phyloP scores from a whole-genome alignment of 2,888 invertebrate genomes.

The Cryptocephalus moraei region DNA sequence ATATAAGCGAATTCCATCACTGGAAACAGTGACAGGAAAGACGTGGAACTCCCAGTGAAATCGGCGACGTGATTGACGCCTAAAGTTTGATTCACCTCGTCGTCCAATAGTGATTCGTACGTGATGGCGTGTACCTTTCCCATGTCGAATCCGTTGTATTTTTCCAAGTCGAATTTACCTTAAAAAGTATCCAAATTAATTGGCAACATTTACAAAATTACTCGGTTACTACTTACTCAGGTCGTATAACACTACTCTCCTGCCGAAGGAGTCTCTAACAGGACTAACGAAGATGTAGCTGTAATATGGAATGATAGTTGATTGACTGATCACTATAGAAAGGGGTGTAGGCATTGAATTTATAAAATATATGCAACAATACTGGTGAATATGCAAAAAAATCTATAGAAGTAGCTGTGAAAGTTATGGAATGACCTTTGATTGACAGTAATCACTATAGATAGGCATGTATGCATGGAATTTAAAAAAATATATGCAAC shows the following conservation, averaged over 20 bases:
- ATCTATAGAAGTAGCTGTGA: too few relatives aligned
- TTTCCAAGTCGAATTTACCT: constrained; percentile 59
- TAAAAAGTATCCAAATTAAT: constrained; percentile 8
- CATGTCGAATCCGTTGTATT: constrained; percentile 58
- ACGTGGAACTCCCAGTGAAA: constrained; percentile 49
- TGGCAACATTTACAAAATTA: neutral
- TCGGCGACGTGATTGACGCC: constrained; percentile 68
- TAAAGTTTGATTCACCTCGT: constrained; percentile 64
- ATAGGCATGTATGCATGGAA: too few relatives aligned
- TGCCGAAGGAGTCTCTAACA: constrained; percentile 58
- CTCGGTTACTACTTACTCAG: constrained; percentile 14
- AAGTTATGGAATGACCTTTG: too few relatives aligned
- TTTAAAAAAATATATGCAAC: too few relatives aligned
- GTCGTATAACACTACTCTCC: constrained; percentile 56
- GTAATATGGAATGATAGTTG: too few relatives aligned
- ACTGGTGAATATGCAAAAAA: too few relatives aligned
- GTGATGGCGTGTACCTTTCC: constrained; percentile 58
- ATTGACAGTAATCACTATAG: too few relatives aligned
- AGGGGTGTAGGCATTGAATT: too few relatives aligned
- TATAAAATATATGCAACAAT: too few relatives aligned
- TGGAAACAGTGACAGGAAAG: constrained; percentile 62
- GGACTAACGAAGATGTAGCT: constrained; percentile 69
- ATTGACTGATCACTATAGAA: too few relatives aligned
- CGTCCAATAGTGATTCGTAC: constrained; percentile 66
- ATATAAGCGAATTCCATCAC: constrained; percentile 60